Conservation (phyloP, 2,113 vertebrate species). For the Proteles cristata region DNA sequence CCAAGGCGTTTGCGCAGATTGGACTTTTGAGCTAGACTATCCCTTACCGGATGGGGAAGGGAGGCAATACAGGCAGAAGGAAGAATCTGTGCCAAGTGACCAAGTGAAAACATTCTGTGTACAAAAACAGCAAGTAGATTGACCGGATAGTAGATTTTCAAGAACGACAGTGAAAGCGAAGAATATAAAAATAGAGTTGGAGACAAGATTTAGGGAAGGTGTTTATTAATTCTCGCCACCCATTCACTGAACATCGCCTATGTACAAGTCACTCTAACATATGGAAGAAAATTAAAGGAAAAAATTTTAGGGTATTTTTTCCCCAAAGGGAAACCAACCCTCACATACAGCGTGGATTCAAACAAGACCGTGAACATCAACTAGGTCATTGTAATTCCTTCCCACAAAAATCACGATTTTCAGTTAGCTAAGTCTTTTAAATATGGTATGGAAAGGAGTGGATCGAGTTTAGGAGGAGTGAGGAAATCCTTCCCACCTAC, state of each 20-base stretch:
- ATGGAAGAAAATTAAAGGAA: neutral
- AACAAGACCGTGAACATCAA: slow-evolving; percentile 58
- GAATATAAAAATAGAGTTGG: neutral
- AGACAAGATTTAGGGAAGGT: neutral
- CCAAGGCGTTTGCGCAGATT: neutral
- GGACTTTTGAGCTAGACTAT: neutral
- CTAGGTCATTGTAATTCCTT: slow-evolving; percentile 10
- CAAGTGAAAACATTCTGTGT: neutral
- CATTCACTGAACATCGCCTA: neutral
- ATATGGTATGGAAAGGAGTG: neutral
- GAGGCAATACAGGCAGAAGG: neutral
- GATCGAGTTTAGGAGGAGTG: slow-evolving; percentile 24
- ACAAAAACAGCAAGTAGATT: neutral
- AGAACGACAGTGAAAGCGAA: neutral
- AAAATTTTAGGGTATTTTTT: slow-evolving; percentile 34
- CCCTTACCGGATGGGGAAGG: neutral
- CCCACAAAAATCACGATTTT: slow-evolving; percentile 43
- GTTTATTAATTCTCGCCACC: neutral
- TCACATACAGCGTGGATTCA: neutral
- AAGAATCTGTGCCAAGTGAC: neutral
- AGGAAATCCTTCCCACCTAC: neutral
- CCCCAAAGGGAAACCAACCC: slow-evolving; percentile 54
- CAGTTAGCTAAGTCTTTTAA: neutral
- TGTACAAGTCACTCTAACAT: neutral
- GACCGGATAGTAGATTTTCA: neutral